Base-by-base conservation (phyloP, 2,888 invertebrate species). In the Platycheirus albimanus region DNA sequence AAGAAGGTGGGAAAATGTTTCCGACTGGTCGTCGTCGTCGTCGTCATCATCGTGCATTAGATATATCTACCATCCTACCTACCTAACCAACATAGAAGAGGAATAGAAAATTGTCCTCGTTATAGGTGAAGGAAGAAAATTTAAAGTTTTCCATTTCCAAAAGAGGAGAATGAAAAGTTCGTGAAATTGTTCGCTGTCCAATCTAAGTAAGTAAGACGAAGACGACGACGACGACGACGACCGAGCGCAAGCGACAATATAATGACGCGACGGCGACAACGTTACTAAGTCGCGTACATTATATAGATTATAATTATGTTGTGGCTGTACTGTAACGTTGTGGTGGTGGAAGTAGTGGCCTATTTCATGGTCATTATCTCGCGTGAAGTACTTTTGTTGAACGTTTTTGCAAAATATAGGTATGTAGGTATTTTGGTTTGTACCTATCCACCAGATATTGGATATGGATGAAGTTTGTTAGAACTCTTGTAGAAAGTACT, bases 311-410 rank as follows among this genome's bases (percentile, higher is more conserved):
- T 61, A 43, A 61, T 61, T 41, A 28, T 28, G 58, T 56, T 58
- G 24, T 28, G 24, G 11, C 5, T 28, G 10, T 24, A 24, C 13
- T 58, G 28, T 38, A 64, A 19, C 1, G 5, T 33, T 11, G 6
- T 52, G 43, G 47, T 41, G 24, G 45, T 30, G 56, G 24, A n/a
- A 54, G 54, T 56, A 28, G 54, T 11, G 69, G 56, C 71, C 77
- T 71, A 77, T 71, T 77, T 77, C 77, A 77, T 71, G 71, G 77
- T 66, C 77, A 77, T 77, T 77, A 77, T 77, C 43, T 71, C 33
- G 49, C 36, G 13, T 6, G 6, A 24, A 24, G 24, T 24, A 24
- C 24, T 24, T 24, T 56, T 56, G 56, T 15, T 72, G 4, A 38
- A 10, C 13, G 24, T 47, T 63, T 54, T 41, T 38, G 28, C 13